Percentiles rank a stretch among this genome's conserved stretches.
phyloP scores from a whole-genome alignment of 1,140 invertebrate species.

The Spodoptera litura region DNA sequence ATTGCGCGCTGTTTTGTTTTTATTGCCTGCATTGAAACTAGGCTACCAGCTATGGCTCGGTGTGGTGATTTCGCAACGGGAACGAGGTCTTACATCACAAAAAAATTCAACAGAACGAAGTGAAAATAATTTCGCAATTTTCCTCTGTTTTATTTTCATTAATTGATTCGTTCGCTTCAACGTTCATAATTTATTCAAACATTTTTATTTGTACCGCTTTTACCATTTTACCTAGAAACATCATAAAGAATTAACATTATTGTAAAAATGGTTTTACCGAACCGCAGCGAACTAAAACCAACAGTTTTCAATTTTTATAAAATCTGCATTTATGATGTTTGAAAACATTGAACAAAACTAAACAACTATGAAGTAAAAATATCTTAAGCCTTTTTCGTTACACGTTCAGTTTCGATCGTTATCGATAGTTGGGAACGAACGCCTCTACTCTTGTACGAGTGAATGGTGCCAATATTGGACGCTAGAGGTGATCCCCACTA shows the following conservation, averaged over 20 bases:
- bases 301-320: not conserved
- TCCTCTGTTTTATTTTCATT: slow-evolving; percentile 26
- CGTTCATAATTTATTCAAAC: slow-evolving; percentile 33
- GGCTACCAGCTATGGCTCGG: not conserved
- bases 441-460: not conserved
- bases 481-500: slow-evolving; percentile 31
- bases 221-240: not conserved
- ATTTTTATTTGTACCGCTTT: slow-evolving; percentile 12
- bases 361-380: slow-evolving; percentile 7
- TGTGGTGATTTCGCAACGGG: not conserved
- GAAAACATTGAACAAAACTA: not conserved
- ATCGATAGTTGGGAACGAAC: not conserved
- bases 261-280: not conserved
- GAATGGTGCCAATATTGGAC: slow-evolving; percentile 18
- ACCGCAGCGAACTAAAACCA: not conserved
- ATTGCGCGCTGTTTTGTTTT: not conserved
- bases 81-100: slow-evolving; percentile 9
- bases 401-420: not conserved
- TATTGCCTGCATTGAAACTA: not conserved
- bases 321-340: not conserved
- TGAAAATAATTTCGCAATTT: slow-evolving; percentile 25
- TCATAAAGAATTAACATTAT: not conserved
- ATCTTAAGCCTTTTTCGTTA: slow-evolving; percentile 8
- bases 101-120: slow-evolving; percentile 13
- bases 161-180: slow-evolving; percentile 31